phyloP scores from a whole-genome alignment of 2,888 invertebrate species.

The Caenorhabditis sp. region DNA sequence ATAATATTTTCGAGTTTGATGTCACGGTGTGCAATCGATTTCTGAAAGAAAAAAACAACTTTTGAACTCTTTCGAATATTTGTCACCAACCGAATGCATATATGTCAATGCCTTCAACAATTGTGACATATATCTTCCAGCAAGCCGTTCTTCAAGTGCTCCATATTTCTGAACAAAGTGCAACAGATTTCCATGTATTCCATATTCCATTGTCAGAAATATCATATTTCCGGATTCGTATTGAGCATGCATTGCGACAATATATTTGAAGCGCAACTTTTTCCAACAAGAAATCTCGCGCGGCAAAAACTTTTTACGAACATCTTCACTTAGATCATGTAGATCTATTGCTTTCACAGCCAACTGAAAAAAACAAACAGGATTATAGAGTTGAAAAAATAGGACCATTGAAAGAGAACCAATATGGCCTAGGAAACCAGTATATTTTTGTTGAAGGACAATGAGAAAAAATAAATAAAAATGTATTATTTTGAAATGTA shows the following conservation, averaged over 20 bases:
- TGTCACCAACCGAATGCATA: conserved; percentile 68
- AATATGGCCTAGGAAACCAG: too few species aligned
- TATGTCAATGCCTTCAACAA: conserved; percentile 71
- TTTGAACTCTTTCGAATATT: too few species aligned
- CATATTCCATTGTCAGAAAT: conserved; percentile 73
- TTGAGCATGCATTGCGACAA: conserved; percentile 42
- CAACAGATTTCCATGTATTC: conserved; percentile 72
- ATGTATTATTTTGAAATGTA: too few species aligned
- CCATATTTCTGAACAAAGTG: conserved; percentile 72
- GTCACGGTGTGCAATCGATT: conserved; percentile 73
- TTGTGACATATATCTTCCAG: conserved; percentile 71
- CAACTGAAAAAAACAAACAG: conserved; percentile 30
- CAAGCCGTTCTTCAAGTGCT: conserved; percentile 70
- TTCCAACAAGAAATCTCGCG: conserved; percentile 64
- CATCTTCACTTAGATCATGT: conserved; percentile 49
- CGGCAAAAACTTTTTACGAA: conserved; percentile 57
- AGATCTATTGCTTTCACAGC: conserved; percentile 61
- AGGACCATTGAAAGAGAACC: not conserved
- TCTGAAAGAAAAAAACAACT: conserved; percentile 22
- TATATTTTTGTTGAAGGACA: not conserved
- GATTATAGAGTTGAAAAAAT: not conserved
- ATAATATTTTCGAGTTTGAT: conserved; percentile 74
- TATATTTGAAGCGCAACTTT: conserved; percentile 42
- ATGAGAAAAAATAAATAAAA: too few species aligned
- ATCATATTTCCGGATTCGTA: conserved; percentile 48